Evolutionary conservation across 2,113 vertebrate species (phyloP).

Genomic region (Hemicordylus capensis): DNA sequence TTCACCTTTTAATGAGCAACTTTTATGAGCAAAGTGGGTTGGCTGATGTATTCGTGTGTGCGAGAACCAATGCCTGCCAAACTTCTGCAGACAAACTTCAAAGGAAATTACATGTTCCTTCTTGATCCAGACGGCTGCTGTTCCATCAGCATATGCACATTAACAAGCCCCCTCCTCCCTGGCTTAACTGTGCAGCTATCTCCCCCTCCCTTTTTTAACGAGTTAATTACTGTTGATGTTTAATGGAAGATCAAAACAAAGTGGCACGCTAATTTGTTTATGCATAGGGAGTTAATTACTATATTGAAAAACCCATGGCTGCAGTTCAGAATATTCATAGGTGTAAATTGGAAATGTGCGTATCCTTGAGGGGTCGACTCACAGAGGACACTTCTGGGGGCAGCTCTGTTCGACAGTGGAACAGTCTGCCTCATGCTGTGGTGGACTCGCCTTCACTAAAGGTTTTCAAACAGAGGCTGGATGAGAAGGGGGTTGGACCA

Average conservation of each 20-base stretch:
- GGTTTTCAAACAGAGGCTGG: no score
- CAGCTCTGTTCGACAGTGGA: no score
- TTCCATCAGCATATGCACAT: conserved; percentile 39
- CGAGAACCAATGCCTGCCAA: conserved; percentile 33
- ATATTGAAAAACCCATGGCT: background rate
- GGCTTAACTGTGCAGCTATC: conserved; percentile 27
- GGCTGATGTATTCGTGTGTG: conserved; percentile 36
- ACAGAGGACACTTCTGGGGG: no score
- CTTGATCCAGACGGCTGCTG: conserved; percentile 52
- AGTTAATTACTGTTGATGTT: conserved; percentile 55
- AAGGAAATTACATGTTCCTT: conserved; percentile 37
- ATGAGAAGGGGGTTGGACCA: no score
- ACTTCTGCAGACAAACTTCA: conserved; percentile 51
- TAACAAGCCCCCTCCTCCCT: conserved; percentile 58
- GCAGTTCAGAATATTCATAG: conserved; percentile 25
- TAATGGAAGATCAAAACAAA: conserved; percentile 61
- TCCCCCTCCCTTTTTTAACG: conserved; percentile 12
- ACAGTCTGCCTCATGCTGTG: no score
- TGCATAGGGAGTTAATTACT: conserved; percentile 40
- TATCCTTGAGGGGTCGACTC: background rate
- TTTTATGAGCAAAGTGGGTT: conserved; percentile 31
- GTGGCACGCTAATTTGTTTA: conserved; percentile 35
- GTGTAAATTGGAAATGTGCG: background rate
- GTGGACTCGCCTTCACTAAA: no score
- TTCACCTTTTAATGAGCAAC: conserved; percentile 26